Conservation (phyloP, 2,888 invertebrate species). For the Hylaea fasciaria region DNA sequence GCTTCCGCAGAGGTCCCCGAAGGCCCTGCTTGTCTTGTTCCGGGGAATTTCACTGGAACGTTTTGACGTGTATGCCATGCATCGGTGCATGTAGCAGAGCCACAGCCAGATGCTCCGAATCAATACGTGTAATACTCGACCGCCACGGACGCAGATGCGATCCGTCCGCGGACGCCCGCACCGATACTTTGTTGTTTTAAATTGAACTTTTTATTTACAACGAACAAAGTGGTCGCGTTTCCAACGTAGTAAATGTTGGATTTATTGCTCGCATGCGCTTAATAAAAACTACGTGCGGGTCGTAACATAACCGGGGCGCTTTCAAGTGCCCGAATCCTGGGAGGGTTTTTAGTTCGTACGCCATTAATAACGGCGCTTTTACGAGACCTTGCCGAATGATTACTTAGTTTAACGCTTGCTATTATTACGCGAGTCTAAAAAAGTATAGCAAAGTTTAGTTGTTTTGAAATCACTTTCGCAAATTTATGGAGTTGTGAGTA, state of each 20-base stretch:
- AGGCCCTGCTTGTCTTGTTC: slow-evolving; percentile 48
- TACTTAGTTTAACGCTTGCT: slow-evolving; percentile 50
- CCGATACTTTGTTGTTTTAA: slow-evolving; percentile 67
- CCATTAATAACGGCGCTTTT: slow-evolving; percentile 54
- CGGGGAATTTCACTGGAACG: slow-evolving; percentile 49
- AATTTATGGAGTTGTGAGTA: slow-evolving; percentile 12
- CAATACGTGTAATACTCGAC: slow-evolving; percentile 58
- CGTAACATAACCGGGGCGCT: slow-evolving; percentile 52
- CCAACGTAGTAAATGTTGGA: slow-evolving; percentile 69
- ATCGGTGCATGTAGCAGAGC: slow-evolving; percentile 51
- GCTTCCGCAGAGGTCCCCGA: slow-evolving; percentile 48
- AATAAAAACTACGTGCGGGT: slow-evolving; percentile 67
- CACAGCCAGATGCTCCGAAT: slow-evolving; percentile 65
- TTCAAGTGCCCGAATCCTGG: slow-evolving; percentile 52
- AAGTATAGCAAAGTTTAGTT: slow-evolving; percentile 33
- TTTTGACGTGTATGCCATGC: slow-evolving; percentile 47
- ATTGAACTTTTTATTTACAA: slow-evolving; percentile 75
- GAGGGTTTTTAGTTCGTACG: slow-evolving; percentile 50
- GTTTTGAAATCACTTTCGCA: slow-evolving; percentile 29
- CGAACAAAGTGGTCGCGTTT: slow-evolving; percentile 70
- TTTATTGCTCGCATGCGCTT: slow-evolving; percentile 71
- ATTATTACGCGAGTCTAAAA: slow-evolving; percentile 44
- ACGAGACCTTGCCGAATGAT: slow-evolving; percentile 49
- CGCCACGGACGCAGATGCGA: slow-evolving; percentile 70
- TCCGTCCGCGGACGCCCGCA: slow-evolving; percentile 55